Base-by-base conservation (phyloP, 2,797 vertebrate genomes). In the Distichodus sexfasciatus region DNA sequence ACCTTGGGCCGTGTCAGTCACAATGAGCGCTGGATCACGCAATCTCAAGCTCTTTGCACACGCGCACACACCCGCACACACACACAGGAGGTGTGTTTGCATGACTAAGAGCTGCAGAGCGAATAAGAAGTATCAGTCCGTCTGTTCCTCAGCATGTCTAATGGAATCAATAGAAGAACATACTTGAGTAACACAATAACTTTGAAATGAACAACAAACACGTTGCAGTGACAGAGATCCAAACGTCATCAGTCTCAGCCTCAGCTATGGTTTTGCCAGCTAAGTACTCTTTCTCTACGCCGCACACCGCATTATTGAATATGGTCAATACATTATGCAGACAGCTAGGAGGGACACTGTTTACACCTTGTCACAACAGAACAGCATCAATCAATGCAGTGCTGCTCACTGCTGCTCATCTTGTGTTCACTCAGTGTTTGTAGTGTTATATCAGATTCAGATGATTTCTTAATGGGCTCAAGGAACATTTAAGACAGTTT, bases 101-200 rank as follows among this genome's bases (percentile, higher is more conserved):
- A 35, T 57, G 28, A 48, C 58, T 61, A 28, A 48, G 44, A 12
- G 41, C 6, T 24, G 7, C 9, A 24, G 35, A 51, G 40, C 33
- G 36, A 6, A 12, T 23, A 4, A 57, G 0, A 29, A 21, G 43
- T 72, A 72, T 75, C 71, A 68, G 64, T 67, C 33, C 41, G 60
- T 71, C 63, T 38, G 77, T 69, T 67, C 24, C 47, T 80, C 79
- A 75, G 75, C 71, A 62, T 44, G 57, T 61, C 51, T 64, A 78
- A 70, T 73, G 19, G 59, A 40, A 75, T 84, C 81, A 69, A 83
- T 86, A 81, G 65, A n/a, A 26, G 47, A 71, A 78, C 29, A 76
- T 80, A 69, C 69, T 72, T 69, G 59, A 55, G 76, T 61, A 68
- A 79, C 53, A 57, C 36, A 75, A 77, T 50, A 69, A 21, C 28